Conservation (phyloP, 2,888 invertebrate species). For the Xestoiulus laeticollis region DNA sequence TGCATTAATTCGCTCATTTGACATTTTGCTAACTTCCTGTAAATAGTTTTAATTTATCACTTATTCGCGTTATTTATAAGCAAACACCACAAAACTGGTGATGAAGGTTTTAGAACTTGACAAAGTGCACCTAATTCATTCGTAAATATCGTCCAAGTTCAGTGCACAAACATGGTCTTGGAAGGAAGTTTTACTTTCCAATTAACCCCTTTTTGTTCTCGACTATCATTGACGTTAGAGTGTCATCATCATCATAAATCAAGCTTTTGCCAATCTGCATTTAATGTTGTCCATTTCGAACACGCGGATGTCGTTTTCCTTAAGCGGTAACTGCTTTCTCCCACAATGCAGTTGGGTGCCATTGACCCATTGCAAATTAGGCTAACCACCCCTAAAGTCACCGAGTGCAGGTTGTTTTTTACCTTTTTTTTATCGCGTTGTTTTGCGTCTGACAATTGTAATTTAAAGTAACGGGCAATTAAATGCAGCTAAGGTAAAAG, state of each 20-base stretch:
- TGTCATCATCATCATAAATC: slow-evolving; percentile 34
- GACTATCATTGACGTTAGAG: not conserved
- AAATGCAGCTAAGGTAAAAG: not conserved
- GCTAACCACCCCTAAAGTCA: slow-evolving; percentile 39
- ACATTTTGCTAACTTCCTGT: not conserved
- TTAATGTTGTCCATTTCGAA: not conserved
- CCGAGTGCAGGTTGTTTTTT: slow-evolving; percentile 8
- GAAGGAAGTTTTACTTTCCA: slow-evolving; percentile 14
- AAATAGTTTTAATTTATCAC: not conserved
- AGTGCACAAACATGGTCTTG: not conserved
- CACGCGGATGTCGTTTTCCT: not conserved
- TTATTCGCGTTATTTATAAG: not conserved
- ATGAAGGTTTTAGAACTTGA: slow-evolving; percentile 16
- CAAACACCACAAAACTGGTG: not conserved
- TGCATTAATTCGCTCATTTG: too few species aligned
- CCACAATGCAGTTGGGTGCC: slow-evolving; percentile 31
- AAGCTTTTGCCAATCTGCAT: not conserved
- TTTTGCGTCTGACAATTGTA: not conserved
- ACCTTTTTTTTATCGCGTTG: not conserved
- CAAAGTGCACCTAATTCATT: not conserved
- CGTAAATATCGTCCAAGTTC: slow-evolving; percentile 14
- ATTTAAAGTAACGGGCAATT: not conserved
- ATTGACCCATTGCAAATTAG: slow-evolving; percentile 39
- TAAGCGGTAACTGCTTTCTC: not conserved
- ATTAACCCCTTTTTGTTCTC: not conserved